Conservation (phyloP, 2,797 vertebrate genomes). For the Enteromius fasciolatus region DNA sequence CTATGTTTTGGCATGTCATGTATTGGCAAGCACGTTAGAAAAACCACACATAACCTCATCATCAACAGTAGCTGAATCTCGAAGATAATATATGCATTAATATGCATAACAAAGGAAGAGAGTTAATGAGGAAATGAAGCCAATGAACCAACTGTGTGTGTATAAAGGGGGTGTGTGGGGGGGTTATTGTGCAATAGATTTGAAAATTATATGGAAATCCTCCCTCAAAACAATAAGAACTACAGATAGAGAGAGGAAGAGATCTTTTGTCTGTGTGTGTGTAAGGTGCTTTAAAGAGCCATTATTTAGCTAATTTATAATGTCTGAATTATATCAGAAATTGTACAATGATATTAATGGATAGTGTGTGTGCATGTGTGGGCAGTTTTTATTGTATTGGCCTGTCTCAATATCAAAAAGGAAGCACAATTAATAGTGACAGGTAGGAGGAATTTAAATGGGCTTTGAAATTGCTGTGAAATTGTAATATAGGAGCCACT, state of each 20-base stretch:
- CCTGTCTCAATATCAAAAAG: conserved; percentile 19
- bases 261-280: not conserved
- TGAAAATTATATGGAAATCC: conserved; percentile 48
- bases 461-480: conserved; percentile 44
- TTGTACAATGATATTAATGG: conserved; percentile 28
- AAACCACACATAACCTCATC: not conserved
- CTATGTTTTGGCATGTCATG: not conserved
- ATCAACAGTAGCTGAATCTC: conserved; percentile 8
- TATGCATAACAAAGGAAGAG: conserved; percentile 33
- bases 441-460: conserved; percentile 46
- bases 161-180: not conserved
- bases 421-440: conserved; percentile 44
- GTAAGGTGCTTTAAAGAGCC: not conserved
- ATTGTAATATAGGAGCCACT: conserved; percentile 29
- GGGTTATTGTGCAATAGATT: conserved; percentile 50
- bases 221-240: conserved; percentile 29
- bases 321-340: conserved; percentile 20
- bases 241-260: conserved; percentile 33
- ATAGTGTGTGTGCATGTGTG: not conserved
- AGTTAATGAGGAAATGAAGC: conserved; percentile 28
- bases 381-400: not conserved
- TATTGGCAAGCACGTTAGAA: not conserved
- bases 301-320: conserved; percentile 11
- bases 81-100: conserved; percentile 38
- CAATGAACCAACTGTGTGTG: not conserved